Conservation (phyloP, 1,140 invertebrate genomes). For the Pantala flavescens region DNA sequence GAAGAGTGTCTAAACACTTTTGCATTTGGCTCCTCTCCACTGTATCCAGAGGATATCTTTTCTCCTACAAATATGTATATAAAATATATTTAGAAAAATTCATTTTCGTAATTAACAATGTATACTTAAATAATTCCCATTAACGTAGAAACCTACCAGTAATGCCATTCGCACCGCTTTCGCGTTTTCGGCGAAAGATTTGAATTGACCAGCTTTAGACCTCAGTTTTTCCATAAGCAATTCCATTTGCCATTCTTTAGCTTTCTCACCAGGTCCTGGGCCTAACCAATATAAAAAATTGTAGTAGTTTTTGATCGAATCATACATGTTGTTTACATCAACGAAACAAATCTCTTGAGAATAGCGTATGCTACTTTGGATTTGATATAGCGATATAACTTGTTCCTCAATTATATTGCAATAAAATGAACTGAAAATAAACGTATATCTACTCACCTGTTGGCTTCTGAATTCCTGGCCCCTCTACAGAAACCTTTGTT, state of each 20-base stretch:
- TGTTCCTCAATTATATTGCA: no score
- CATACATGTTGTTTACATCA: no score
- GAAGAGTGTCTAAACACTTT: slow-evolving; percentile 81
- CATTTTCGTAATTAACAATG: background rate
- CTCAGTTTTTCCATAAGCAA: slow-evolving; percentile 80
- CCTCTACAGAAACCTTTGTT: background rate
- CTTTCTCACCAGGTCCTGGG: slow-evolving; percentile 19
- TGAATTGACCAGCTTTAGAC: slow-evolving; percentile 61
- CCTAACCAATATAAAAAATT: background rate
- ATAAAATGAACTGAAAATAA: background rate
- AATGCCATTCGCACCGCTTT: slow-evolving; percentile 74
- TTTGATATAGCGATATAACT: no score
- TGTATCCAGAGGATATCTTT: slow-evolving; percentile 67
- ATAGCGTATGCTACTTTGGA: no score
- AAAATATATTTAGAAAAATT: slow-evolving; percentile 16
- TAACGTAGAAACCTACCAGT: slow-evolving; percentile 47
- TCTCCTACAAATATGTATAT: slow-evolving; percentile 53
- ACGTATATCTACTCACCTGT: background rate
- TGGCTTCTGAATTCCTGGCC: background rate
- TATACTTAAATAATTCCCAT: no score
- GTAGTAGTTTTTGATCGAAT: no score
- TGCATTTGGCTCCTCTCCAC: slow-evolving; percentile 74
- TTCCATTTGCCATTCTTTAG: slow-evolving; percentile 46
- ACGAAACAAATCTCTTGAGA: no score
- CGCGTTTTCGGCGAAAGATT: slow-evolving; percentile 69